These are phyloP conservation scores for Drosophila insularis DNA, from an alignment of 1,140 invertebrate genomes.

Conservation along the genomic window DNA sequence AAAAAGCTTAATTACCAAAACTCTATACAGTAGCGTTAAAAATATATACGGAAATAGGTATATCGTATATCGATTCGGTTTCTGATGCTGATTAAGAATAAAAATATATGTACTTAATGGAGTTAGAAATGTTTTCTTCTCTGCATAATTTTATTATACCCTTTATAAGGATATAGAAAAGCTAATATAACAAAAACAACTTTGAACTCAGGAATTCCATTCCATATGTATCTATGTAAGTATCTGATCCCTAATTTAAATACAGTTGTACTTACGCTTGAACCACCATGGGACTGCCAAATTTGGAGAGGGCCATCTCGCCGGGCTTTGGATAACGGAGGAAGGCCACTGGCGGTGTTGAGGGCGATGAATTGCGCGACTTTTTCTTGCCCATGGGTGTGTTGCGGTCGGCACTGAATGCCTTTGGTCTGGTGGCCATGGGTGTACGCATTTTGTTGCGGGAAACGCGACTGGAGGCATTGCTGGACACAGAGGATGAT, in stretches of 20 bases:
- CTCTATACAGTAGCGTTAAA: no score
- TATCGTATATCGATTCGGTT: no score
- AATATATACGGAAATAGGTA: no score
- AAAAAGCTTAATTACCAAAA: no score
- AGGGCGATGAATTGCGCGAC: constrained; percentile 72
- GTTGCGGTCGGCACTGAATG: constrained; percentile 76
- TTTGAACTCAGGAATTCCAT: neutral
- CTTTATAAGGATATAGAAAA: no score
- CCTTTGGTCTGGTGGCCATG: constrained; percentile 63
- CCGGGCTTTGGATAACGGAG: constrained; percentile 85
- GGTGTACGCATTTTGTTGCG: constrained; percentile 78
- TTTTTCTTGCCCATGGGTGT: constrained; percentile 17
- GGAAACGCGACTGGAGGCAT: constrained; percentile 38
- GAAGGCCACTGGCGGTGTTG: constrained; percentile 84
- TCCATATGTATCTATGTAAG: neutral
- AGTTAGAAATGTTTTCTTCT: no score
- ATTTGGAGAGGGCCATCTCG: constrained; percentile 86
- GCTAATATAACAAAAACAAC: no score
- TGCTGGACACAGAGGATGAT: neutral
- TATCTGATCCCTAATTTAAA: neutral
- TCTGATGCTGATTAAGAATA: no score
- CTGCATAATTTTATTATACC: no score
- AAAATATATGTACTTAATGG: no score
- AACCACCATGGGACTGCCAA: constrained; percentile 85
- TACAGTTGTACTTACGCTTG: constrained; percentile 61